Conservation (phyloP, 2,888 invertebrate species). For the Drosophila planitibia region DNA sequence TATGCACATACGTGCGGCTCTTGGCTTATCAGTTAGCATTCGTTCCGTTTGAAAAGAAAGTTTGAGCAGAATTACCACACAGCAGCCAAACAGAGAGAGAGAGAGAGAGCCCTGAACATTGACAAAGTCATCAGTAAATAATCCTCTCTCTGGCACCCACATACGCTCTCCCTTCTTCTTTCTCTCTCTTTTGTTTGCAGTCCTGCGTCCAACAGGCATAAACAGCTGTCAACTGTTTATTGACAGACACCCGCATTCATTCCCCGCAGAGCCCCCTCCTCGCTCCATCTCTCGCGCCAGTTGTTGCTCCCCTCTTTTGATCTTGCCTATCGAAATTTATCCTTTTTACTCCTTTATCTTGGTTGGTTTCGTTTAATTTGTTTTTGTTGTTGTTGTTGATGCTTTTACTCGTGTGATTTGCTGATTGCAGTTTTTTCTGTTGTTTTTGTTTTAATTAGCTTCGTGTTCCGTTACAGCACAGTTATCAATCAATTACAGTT, state of each 20-base stretch:
- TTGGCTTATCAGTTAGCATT: constrained; percentile 63
- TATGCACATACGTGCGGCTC: constrained; percentile 14
- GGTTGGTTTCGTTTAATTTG: constrained; percentile 25
- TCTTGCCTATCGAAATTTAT: constrained; percentile 38
- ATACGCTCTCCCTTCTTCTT: background rate
- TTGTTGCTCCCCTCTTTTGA: background rate
- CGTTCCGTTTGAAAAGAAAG: constrained; percentile 40
- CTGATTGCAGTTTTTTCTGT: constrained; percentile 44
- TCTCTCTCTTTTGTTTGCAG: constrained; percentile 6
- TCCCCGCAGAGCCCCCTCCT: constrained; percentile 10
- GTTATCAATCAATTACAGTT: constrained; percentile 32
- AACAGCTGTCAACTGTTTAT: constrained; percentile 76
- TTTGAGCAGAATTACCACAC: constrained; percentile 37
- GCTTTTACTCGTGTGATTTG: constrained; percentile 43
- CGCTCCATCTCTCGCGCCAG: background rate
- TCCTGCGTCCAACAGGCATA: constrained; percentile 74
- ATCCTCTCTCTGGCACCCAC: background rate
- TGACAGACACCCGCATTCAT: constrained; percentile 43
- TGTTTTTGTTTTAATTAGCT: constrained; percentile 40
- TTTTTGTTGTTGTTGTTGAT: constrained; percentile 14
- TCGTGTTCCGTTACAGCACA: constrained; percentile 28
- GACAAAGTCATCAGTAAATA: constrained; percentile 33
- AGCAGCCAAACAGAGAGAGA: constrained; percentile 13
- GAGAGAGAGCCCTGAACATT: constrained; percentile 3
- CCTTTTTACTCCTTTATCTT: constrained; percentile 35